A percentile compares a stretch with the other conserved stretches of the same genome.
These are phyloP conservation scores for Lepidocyrtinus sp. DNA, from an alignment of 2,888 invertebrate genomes.

Conservation along the genomic window DNA sequence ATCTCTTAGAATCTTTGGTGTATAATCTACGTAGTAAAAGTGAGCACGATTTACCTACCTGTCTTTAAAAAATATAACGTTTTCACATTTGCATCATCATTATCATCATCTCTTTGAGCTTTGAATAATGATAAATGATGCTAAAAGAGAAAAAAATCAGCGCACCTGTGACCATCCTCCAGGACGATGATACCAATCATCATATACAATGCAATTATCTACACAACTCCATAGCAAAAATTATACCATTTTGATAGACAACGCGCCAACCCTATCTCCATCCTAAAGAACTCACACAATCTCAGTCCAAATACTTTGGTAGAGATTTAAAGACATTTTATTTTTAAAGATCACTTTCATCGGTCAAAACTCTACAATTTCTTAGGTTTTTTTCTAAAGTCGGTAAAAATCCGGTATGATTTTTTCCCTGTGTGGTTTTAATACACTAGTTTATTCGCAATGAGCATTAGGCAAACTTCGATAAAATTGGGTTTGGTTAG, in stretches of 20 bases:
- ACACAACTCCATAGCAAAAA: not conserved
- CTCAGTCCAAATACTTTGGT: too few species aligned
- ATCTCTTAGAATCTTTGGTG: not conserved
- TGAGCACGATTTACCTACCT: conserved; percentile 41
- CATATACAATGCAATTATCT: not conserved
- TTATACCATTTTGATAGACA: not conserved
- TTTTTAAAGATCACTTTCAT: too few species aligned
- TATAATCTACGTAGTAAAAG: conserved; percentile 29
- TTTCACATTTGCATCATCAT: conserved; percentile 1
- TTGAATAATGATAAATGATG: conserved; percentile 6
- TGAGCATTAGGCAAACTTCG: not conserved
- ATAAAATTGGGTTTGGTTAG: not conserved
- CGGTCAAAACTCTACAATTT: too few species aligned
- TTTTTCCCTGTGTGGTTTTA: too few species aligned
- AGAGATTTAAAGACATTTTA: too few species aligned
- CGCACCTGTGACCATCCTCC: conserved; percentile 40
- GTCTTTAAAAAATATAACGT: conserved; percentile 24
- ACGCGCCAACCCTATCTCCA: not conserved
- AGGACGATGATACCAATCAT: conserved; percentile 9
- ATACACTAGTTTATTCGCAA: too few species aligned
- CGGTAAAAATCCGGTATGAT: too few species aligned
- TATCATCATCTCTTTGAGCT: not conserved
- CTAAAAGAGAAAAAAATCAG: conserved; percentile 38
- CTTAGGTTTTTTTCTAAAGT: too few species aligned
- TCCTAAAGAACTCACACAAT: not conserved